Percentiles rank a stretch among this genome's conserved stretches.
Conservation (phyloP, 2,888 invertebrate species). For the Aporophyla nigra region DNA sequence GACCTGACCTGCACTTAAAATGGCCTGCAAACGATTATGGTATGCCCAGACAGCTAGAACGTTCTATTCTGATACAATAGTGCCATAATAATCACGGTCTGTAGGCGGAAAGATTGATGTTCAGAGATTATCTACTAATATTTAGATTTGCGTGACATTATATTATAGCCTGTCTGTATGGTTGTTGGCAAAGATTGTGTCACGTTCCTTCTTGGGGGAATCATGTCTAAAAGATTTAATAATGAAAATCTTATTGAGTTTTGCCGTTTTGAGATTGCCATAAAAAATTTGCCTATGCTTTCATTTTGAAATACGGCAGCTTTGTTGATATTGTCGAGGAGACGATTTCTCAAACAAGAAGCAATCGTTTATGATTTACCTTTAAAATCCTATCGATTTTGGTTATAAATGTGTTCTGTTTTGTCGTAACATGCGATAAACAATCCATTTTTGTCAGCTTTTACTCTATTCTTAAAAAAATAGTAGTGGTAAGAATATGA, state of each 20-base stretch:
- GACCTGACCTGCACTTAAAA: conserved; percentile 26
- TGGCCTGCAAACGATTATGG: conserved; percentile 14
- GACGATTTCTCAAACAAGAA: neutral
- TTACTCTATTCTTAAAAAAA: neutral
- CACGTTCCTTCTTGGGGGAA: neutral
- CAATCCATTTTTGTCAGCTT: neutral
- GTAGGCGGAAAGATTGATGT: conserved; percentile 44
- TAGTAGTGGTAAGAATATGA: neutral
- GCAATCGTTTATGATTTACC: neutral
- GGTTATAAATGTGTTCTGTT: neutral
- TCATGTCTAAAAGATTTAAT: neutral
- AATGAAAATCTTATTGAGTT: neutral
- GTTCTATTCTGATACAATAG: conserved; percentile 34
- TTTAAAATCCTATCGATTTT: no score
- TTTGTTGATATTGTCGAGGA: neutral
- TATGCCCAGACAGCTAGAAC: conserved; percentile 14
- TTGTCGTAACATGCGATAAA: neutral
- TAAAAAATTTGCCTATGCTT: neutral
- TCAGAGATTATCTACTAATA: conserved; percentile 2
- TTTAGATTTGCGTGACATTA: conserved; percentile 8
- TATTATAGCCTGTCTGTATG: neutral
- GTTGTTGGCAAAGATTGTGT: conserved; percentile 5
- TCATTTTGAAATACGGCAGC: neutral
- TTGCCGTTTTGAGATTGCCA: no score
- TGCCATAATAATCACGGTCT: conserved; percentile 33